phyloP scores from a whole-genome alignment of 2,797 vertebrate species.

The Gymnothorax reevesii region DNA sequence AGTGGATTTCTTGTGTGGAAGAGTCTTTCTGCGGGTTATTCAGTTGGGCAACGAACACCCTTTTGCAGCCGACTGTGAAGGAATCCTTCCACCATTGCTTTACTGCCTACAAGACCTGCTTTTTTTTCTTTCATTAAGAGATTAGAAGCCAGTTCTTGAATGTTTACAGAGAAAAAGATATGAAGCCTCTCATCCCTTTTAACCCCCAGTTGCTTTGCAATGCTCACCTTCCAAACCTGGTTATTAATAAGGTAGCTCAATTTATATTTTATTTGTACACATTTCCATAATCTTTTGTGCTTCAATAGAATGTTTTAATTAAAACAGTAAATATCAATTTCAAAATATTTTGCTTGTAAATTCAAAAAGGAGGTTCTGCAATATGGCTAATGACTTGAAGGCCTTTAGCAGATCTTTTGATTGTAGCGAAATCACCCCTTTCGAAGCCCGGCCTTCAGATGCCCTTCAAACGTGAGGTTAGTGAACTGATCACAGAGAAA shows the following conservation, averaged over 20 bases:
- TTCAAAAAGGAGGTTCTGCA: not conserved
- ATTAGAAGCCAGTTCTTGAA: slow-evolving; percentile 64
- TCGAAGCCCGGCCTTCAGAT: not conserved
- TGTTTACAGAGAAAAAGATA: slow-evolving; percentile 70
- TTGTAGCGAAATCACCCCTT: not conserved
- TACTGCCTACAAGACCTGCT: slow-evolving; percentile 62
- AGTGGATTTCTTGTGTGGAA: slow-evolving; percentile 47
- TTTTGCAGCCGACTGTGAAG: slow-evolving; percentile 67
- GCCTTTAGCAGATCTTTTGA: not conserved
- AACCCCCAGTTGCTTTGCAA: slow-evolving; percentile 56
- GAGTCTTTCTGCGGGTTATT: slow-evolving; percentile 47
- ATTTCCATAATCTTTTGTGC: slow-evolving; percentile 28
- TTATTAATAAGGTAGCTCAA: slow-evolving; percentile 51
- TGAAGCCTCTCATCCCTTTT: slow-evolving; percentile 73
- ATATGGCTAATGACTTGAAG: not conserved
- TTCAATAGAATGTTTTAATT: slow-evolving; percentile 33
- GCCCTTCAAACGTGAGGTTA: not conserved
- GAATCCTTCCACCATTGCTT: slow-evolving; percentile 57
- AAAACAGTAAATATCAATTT: not conserved
- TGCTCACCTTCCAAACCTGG: slow-evolving; percentile 63
- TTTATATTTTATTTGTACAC: slow-evolving; percentile 30
- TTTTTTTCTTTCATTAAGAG: slow-evolving; percentile 68
- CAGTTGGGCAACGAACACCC: slow-evolving; percentile 34
- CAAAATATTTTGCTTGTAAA: not conserved
- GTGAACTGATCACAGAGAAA: not conserved